Base-by-base conservation (phyloP, 1,140 invertebrate genomes). In the Apis laboriosa region DNA sequence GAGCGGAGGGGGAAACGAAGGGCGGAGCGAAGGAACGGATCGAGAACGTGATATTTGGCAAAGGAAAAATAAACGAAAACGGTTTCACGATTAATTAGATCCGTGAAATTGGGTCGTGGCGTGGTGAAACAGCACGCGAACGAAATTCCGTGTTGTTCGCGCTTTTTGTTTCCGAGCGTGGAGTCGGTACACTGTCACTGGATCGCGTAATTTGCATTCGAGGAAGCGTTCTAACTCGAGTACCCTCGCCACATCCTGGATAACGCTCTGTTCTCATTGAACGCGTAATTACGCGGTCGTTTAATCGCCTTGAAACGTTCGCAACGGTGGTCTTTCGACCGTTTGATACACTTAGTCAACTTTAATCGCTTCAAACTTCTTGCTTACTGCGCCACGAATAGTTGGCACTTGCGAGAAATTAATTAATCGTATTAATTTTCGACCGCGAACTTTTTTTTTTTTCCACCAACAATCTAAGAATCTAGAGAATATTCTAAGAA, bases 21-120 rank as follows among this genome's bases (percentile, higher is more conserved):
- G 21, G 60, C 4, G 71, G 28, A 15, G 55, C 15, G n/a, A 55
- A 55, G 2, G 71, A 58, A 58, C 17, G 58, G 24, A 13, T 13
- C 4, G 72, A 49, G 55, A 61, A 17, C 56, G 72, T 58, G 53
- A 9, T 61, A 58, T 28, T 43, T 49, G 21, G 13, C 0, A 34
- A 63, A 71, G 71, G 66, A 55, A 58, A 83, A 87, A 87, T 63
- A 77, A 86, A 86, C 73, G 73, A 77, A 71, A 83, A n/a, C 60
- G 34, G 70, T 73, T 81, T 77, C 77, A 77, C 75, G 53, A 78
- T 84, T 89, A 89, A 89, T 89, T 89, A 89, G 84, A 86, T 84
- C 56, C 74, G 51, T 63, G 89, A 68, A 89, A 89, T 72, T 88
- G 60, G 84, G 88, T 84, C 88, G 84, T 74, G 72, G 21, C 34